Evolutionary conservation across 2,888 invertebrate species (phyloP).

Genomic region (Drosophila pegasa): DNA sequence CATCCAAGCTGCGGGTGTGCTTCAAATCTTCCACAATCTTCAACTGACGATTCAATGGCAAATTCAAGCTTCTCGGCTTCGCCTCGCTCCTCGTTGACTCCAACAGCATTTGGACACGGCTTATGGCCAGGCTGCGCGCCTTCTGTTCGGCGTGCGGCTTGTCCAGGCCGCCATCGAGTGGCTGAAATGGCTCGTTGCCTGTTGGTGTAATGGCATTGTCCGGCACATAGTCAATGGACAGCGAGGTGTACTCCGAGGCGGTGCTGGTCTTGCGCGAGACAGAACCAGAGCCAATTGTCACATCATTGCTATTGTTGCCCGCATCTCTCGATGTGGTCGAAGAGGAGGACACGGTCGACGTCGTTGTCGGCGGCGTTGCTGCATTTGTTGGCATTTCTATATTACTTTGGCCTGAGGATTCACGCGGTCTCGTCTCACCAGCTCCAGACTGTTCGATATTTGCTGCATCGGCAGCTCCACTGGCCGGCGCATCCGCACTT

Average conservation of each 20-base stretch:
- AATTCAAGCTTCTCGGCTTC: constrained; percentile 72
- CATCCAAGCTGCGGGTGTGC: constrained; percentile 72
- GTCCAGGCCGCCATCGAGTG: constrained; percentile 41
- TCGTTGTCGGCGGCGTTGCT: constrained; percentile 67
- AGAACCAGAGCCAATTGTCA: constrained; percentile 79
- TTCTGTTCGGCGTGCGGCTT: constrained; percentile 45
- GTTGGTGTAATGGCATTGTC: constrained; percentile 85
- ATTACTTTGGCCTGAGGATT: constrained; percentile 42
- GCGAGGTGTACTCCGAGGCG: constrained; percentile 85
- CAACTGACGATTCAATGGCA: constrained; percentile 78
- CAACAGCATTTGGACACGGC: constrained; percentile 60
- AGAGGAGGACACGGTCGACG: constrained; percentile 77
- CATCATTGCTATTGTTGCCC: constrained; percentile 73
- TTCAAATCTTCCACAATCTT: constrained; percentile 72
- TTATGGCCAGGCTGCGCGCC: constrained; percentile 57
- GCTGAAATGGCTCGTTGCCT: constrained; percentile 55
- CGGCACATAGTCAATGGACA: constrained; percentile 86
- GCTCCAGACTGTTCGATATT: constrained; percentile 33
- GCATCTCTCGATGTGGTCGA: constrained; percentile 76
- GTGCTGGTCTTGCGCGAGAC: constrained; percentile 87
- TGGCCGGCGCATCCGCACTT: constrained; percentile 66
- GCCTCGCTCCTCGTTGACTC: constrained; percentile 63
- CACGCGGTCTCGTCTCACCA: constrained; percentile 42
- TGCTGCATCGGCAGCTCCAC: constrained; percentile 44
- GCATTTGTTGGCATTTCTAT: constrained; percentile 52